Conservation (phyloP, 2,888 invertebrate genomes). For the Eupithecia subfuscata region DNA sequence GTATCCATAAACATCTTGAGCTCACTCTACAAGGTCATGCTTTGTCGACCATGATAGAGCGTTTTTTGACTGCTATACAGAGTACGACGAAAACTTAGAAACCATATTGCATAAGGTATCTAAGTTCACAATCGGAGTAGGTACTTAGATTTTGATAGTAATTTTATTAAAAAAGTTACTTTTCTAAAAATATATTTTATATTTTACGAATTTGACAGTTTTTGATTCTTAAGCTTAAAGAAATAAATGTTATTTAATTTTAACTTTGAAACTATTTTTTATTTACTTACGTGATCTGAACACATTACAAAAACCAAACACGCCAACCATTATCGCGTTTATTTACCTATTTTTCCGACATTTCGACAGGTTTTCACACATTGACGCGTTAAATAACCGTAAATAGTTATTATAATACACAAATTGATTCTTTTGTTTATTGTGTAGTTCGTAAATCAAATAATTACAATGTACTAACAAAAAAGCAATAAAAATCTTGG, state of each 20-base stretch:
- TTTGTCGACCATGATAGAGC: constrained; percentile 38
- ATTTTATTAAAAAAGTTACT: no score
- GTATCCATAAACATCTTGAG: constrained; percentile 29
- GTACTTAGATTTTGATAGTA: no score
- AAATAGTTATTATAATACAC: no score
- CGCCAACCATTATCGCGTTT: neutral
- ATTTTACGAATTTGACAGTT: no score
- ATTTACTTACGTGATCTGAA: neutral
- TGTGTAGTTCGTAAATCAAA: no score
- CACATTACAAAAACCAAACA: neutral
- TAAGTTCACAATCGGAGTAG: constrained; percentile 18
- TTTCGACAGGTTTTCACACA: neutral
- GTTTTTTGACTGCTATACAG: constrained; percentile 53
- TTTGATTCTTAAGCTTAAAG: no score
- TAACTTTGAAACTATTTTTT: neutral
- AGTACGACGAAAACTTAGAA: constrained; percentile 21
- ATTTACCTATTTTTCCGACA: neutral
- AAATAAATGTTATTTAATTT: no score
- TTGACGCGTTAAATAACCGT: neutral
- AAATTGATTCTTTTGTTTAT: no score
- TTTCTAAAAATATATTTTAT: no score
- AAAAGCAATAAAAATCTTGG: neutral
- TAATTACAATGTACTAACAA: no score
- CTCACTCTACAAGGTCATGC: constrained; percentile 46
- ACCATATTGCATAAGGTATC: constrained; percentile 2